Base-by-base conservation (phyloP, 2,113 vertebrate species). In the Diglossa brunneiventris region DNA sequence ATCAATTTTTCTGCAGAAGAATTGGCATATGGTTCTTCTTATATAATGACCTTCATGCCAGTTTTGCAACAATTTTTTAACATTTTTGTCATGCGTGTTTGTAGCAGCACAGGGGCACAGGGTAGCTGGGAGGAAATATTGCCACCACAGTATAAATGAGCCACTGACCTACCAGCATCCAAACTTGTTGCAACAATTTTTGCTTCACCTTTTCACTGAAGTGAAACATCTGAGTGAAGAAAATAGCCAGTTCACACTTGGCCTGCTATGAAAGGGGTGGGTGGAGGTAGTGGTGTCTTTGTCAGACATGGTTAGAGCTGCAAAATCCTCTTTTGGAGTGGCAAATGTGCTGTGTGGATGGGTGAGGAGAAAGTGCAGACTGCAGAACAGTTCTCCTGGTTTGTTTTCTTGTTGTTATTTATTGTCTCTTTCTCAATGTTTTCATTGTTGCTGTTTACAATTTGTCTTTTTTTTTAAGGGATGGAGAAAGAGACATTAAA, bases 381-480 rank as follows among this genome's bases (percentile, higher is more conserved):
- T 73, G 21, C 49, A 79, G 26, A 87, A 46, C 15, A 83, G 5
- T 2, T 81, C 31, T 87, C 31, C 63, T 69, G 11, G 9, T 75
- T 84, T 87, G 15, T 33, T 56, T 82, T 22, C 39, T 61, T 89
- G 2, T 49, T 53, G 11, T 28, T 63, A 49, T 31, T 56, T 20
- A 44, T 3, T 42, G 30, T 2, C 3, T 59, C 15, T 27, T 46
- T 44, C 28, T 67, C 55, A 72, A 58, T 22, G 9, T 50, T 67
- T 44, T 82, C 20, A 1, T 28, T 68, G 20, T 7, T 64, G 24
- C 13, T 84, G 11, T 64, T 81, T 78, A 28, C 12, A 31, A 37
- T 62, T 41, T 73, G 3, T 0, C 0, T 3, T 21, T 23, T 50
- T 41, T 62, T 53, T 52, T 7, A 15, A 59, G 9, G 3, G 3